phyloP scores from a whole-genome alignment of 2,888 invertebrate genomes.

The Fragum fragum region DNA sequence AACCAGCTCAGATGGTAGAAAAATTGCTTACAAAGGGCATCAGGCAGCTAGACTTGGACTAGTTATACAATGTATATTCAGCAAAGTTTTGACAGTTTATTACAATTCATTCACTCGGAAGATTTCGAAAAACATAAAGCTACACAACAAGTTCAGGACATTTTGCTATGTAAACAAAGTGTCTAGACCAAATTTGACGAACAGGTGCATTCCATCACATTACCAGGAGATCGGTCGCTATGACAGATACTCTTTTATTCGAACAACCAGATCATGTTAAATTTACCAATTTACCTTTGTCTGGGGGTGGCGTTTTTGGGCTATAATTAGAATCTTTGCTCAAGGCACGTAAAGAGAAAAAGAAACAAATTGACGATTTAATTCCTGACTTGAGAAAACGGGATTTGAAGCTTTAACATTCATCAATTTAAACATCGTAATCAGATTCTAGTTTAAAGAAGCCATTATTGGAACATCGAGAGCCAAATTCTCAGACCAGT shows the following conservation, averaged over 20 bases:
- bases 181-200: constrained; percentile 50
- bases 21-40: constrained; percentile 51
- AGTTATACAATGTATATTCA: constrained; percentile 39
- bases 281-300: constrained; percentile 45
- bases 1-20: constrained; percentile 52
- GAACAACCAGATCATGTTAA: constrained; percentile 11
- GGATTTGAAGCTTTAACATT: constrained; percentile 23
- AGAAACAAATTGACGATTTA: constrained; percentile 48
- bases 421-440: neutral
- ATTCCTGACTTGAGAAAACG: constrained; percentile 36
- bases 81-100: constrained; percentile 43
- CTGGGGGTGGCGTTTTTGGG: constrained; percentile 49
- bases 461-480: neutral
- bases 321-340: constrained; percentile 32
- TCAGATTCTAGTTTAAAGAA: neutral
- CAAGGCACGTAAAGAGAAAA: constrained; percentile 51
- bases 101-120: constrained; percentile 23
- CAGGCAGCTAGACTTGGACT: constrained; percentile 45
- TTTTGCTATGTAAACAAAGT: constrained; percentile 55
- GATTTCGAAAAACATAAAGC: constrained; percentile 19
- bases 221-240: constrained; percentile 25
- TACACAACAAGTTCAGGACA: constrained; percentile 39
- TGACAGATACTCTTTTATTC: constrained; percentile 44
- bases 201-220: constrained; percentile 51
- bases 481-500: neutral